phyloP scores from a whole-genome alignment of 2,113 vertebrate genomes.

The Anoura caudifer region DNA sequence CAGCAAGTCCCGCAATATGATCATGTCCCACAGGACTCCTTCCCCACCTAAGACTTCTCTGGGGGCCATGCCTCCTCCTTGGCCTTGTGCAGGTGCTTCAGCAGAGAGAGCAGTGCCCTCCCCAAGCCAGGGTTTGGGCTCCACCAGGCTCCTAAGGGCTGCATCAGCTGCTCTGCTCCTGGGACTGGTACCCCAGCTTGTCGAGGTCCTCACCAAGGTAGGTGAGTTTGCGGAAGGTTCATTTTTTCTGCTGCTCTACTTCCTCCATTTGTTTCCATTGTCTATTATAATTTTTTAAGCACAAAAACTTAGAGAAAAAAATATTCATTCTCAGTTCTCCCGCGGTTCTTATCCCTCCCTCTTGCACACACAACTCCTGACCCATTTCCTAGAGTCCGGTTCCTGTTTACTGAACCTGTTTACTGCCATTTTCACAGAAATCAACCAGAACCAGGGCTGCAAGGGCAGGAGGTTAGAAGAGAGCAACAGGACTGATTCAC shows the following conservation, averaged over 20 bases:
- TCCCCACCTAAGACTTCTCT: neutral
- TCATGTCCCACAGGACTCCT: fast-evolving
- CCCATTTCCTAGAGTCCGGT: neutral
- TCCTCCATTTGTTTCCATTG: conserved; percentile 87
- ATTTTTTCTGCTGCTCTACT: conserved; percentile 93
- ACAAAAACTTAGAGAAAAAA: neutral
- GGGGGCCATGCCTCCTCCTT: fast-evolving
- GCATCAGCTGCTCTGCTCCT: neutral
- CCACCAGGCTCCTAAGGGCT: neutral
- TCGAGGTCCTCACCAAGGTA: conserved; percentile 93
- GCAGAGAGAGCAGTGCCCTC: fast-evolving
- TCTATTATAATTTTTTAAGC: conserved; percentile 53
- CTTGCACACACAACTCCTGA: neutral
- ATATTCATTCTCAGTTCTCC: conserved; percentile 12
- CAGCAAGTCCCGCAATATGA: neutral
- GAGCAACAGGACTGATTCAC: neutral
- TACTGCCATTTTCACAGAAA: conserved; percentile 54
- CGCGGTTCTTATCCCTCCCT: neutral
- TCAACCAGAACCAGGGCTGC: neutral
- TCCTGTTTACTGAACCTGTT: neutral
- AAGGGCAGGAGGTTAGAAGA: neutral
- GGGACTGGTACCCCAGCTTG: conserved; percentile 94
- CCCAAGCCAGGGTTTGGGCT: fast-evolving
- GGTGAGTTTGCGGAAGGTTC: conserved; percentile 94
- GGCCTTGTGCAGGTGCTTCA: neutral